Percentiles rank a stretch among this genome's conserved stretches.
Conservation (phyloP, 2,113 vertebrate species). For the Pygathrix nemaeus region DNA sequence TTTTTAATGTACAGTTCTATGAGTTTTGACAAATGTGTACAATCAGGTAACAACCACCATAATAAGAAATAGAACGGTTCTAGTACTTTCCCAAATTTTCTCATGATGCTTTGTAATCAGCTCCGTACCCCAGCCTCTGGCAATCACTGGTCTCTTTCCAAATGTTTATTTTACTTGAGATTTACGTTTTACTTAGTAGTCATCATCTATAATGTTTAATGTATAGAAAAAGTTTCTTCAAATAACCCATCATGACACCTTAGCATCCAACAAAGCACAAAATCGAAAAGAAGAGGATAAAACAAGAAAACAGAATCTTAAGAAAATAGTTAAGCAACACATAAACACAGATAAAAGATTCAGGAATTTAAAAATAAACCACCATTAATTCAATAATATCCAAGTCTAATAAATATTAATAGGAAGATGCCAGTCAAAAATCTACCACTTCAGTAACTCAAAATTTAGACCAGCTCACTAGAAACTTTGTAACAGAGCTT, state of each 20-base stretch:
- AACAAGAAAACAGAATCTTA: not conserved
- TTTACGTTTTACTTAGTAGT: not conserved
- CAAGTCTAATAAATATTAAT: slow-evolving; percentile 34
- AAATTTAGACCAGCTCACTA: not conserved
- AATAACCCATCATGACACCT: not conserved
- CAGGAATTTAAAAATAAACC: not conserved
- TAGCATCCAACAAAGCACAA: not conserved
- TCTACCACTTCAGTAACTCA: not conserved
- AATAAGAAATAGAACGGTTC: not conserved
- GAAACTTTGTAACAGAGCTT: not conserved
- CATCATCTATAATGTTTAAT: not conserved
- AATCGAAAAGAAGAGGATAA: not conserved
- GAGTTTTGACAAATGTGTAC: not conserved
- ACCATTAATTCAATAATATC: not conserved
- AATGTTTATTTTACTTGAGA: not conserved
- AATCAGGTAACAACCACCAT: not conserved
- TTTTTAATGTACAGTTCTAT: not conserved
- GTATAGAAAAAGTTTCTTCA: not conserved
- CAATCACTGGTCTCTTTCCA: not conserved
- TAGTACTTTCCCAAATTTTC: not conserved
- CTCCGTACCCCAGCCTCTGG: not conserved
- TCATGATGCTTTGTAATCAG: not conserved
- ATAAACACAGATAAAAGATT: not conserved
- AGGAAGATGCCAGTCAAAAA: not conserved
- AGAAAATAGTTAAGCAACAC: not conserved